A percentile compares a stretch with the other conserved stretches of the same genome.
Evolutionary conservation across 2,888 invertebrate genomes (phyloP).

Genomic region (Volucella zonaria): DNA sequence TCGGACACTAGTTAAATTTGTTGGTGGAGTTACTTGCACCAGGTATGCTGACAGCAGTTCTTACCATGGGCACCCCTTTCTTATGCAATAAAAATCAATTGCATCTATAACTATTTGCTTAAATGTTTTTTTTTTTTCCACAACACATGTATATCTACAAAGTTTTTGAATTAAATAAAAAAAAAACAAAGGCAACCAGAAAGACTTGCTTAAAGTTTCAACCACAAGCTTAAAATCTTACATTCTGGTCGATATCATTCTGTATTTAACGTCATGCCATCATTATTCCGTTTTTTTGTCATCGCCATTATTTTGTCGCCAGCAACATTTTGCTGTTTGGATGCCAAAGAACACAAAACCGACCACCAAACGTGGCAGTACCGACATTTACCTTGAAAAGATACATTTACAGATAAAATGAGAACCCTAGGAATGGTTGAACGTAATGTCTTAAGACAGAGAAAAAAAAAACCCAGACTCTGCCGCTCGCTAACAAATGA

Average conservation of each 20-base stretch:
- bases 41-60: too few relatives aligned
- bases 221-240: neutral
- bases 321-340: constrained; percentile 12
- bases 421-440: neutral
- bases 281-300: neutral
- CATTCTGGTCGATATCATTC: constrained; percentile 7
- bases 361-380: constrained; percentile 25
- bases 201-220: constrained; percentile 41
- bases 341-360: constrained; percentile 26
- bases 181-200: constrained; percentile 28
- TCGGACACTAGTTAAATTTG: too few relatives aligned
- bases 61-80: too few relatives aligned
- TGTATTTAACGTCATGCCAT: constrained; percentile 26
- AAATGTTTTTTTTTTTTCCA: too few relatives aligned
- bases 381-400: constrained; percentile 55
- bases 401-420: constrained; percentile 53
- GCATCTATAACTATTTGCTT: too few relatives aligned
- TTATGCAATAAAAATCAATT: too few relatives aligned
- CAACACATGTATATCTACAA: neutral
- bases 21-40: too few relatives aligned
- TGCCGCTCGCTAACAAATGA: constrained; percentile 38
- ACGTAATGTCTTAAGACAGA: constrained; percentile 18
- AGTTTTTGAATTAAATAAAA: constrained; percentile 1
- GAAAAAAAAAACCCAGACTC: neutral
- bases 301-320: constrained; percentile 27